A percentile compares a stretch with the other conserved stretches of the same genome.
Evolutionary conservation across 1,140 invertebrate species (phyloP).

Genomic region (Aleiodes sp.): DNA sequence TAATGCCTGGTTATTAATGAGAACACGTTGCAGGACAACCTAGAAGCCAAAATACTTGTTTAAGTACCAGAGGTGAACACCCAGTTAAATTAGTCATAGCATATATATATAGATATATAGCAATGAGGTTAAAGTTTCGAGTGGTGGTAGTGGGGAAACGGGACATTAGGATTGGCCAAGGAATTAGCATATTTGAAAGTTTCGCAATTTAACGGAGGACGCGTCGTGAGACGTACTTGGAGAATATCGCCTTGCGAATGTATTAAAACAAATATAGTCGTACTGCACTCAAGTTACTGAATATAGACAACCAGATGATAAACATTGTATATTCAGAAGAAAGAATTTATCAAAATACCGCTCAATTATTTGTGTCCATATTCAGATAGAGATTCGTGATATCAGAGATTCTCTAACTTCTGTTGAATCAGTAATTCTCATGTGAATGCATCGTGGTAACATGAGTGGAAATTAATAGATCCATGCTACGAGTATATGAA

Average conservation of each 20-base stretch:
- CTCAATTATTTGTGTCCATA: neutral
- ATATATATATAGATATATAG: neutral
- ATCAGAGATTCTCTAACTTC: neutral
- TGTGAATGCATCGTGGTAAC: neutral
- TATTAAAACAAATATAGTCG: constrained; percentile 40
- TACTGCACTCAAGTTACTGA: neutral
- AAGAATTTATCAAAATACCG: no score
- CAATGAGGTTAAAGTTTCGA: constrained; percentile 31
- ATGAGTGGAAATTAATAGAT: neutral
- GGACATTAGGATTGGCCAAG: constrained; percentile 56
- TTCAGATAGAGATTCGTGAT: neutral
- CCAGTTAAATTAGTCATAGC: constrained; percentile 28
- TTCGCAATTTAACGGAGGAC: constrained; percentile 57
- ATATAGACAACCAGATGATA: neutral
- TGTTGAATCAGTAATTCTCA: neutral
- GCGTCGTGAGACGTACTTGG: constrained; percentile 39
- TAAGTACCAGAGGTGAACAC: constrained; percentile 12
- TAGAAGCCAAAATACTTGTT: constrained; percentile 22
- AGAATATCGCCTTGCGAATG: constrained; percentile 31
- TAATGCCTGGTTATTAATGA: neutral
- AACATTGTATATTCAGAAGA: no score
- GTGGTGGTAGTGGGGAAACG: constrained; percentile 26
- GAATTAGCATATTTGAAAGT: constrained; percentile 62
- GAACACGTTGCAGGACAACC: constrained; percentile 11
- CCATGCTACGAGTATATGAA: neutral